A percentile compares a stretch with the other conserved stretches of the same genome.
These are phyloP conservation scores for Chamaea fasciata DNA, from an alignment of 2,113 vertebrate genomes.

Conservation along the genomic window DNA sequence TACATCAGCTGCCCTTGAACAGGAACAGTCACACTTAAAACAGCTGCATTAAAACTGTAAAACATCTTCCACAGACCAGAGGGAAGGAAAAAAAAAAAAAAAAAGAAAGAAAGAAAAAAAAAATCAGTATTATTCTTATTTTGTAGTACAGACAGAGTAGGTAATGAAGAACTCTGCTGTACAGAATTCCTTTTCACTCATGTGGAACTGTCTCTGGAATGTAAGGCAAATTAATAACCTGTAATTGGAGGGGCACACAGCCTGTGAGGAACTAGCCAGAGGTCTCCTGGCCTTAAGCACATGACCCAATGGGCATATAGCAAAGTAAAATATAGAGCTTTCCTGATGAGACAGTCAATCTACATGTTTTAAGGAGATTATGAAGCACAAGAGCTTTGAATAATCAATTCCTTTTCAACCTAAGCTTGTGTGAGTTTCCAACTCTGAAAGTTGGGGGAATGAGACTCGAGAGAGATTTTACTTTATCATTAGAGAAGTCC, in stretches of 20 bases:
- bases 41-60: slow-evolving; percentile 52
- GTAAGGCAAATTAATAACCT: slow-evolving; percentile 50
- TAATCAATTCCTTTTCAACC: slow-evolving; percentile 59
- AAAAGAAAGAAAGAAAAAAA: neutral
- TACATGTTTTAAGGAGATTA: slow-evolving; percentile 57
- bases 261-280: neutral
- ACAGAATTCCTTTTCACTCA: slow-evolving; percentile 16
- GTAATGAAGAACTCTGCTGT: slow-evolving; percentile 22
- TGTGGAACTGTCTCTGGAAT: slow-evolving; percentile 46
- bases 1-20: slow-evolving; percentile 56
- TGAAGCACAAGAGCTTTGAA: slow-evolving; percentile 50
- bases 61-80: slow-evolving; percentile 39
- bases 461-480: slow-evolving; percentile 49
- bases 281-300: slow-evolving; percentile 42
- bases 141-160: slow-evolving; percentile 18
- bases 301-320: neutral
- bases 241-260: slow-evolving; percentile 42
- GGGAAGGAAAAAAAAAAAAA: neutral
- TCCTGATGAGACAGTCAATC: slow-evolving; percentile 54
- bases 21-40: slow-evolving; percentile 30
- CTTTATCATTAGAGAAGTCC: slow-evolving; percentile 46
- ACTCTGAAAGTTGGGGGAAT: slow-evolving; percentile 29
- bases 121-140: slow-evolving; percentile 29
- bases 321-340: slow-evolving; percentile 39
- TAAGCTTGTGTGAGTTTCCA: slow-evolving; percentile 24